These are phyloP conservation scores for Hedychridium roseum DNA, from an alignment of 2,888 invertebrate species.

Conservation along the genomic window DNA sequence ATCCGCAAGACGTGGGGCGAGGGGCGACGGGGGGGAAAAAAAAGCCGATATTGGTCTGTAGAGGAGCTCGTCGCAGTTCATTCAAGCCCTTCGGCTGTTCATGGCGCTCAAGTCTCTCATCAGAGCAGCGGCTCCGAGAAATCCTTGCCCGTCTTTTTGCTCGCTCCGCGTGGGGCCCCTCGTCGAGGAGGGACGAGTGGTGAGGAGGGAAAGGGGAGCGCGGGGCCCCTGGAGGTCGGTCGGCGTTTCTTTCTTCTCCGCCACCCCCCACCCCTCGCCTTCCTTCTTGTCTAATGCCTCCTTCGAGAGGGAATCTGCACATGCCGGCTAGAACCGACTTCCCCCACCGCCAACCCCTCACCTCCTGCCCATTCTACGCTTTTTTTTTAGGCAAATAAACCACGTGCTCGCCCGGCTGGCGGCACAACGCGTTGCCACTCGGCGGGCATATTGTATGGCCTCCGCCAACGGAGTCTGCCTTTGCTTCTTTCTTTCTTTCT, in stretches of 20 bases:
- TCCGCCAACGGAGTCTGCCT: no score
- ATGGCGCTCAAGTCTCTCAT: constrained; percentile 30
- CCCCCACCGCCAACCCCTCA: no score
- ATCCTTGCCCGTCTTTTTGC: constrained; percentile 27
- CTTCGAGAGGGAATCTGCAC: constrained; percentile 5
- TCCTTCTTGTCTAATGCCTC: constrained; percentile 8
- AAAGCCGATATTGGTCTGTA: no score
- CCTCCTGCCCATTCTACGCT: no score
- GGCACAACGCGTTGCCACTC: constrained; percentile 16
- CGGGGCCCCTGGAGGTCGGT: constrained; percentile 15
- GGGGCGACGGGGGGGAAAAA: no score
- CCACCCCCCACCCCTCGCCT: constrained; percentile 7
- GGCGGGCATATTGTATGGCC: constrained; percentile 19
- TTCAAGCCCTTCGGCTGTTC: constrained; percentile 38
- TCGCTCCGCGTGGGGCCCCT: constrained; percentile 42
- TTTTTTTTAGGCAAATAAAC: constrained; percentile 39
- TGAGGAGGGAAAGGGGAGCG: no score
- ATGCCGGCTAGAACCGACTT: constrained; percentile 3
- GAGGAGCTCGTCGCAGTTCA: no score
- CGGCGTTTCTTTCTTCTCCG: constrained; percentile 11
- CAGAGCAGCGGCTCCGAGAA: constrained; percentile 21
- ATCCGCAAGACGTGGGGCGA: no score
- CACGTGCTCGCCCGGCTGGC: constrained; percentile 19
- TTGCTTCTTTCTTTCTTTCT: no score
- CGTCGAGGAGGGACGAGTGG: constrained; percentile 16